Evolutionary conservation across 2,797 vertebrate genomes (phyloP).

Genomic region (Rhinella marina): DNA sequence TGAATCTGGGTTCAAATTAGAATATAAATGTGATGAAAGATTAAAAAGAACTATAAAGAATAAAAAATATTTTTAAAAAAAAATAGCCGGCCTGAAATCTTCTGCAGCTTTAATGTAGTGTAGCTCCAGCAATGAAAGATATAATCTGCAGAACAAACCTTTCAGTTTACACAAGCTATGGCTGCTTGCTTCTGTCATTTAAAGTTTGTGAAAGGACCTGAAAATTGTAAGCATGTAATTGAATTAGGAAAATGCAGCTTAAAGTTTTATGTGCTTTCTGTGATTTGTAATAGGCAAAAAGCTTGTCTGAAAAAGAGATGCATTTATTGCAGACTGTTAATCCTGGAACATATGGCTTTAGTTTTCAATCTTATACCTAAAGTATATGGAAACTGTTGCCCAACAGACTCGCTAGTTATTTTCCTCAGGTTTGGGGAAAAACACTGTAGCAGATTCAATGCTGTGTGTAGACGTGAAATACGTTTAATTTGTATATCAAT

Average conservation of each 20-base stretch:
- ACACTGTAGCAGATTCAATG: not conserved
- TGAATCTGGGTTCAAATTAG: not conserved
- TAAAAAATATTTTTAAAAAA: not conserved
- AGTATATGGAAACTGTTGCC: slow-evolving; percentile 58
- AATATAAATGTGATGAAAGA: not conserved
- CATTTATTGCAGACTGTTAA: slow-evolving; percentile 63
- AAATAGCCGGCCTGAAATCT: not conserved
- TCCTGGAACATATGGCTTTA: slow-evolving; percentile 61
- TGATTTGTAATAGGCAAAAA: slow-evolving; percentile 60
- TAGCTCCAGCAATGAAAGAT: not conserved
- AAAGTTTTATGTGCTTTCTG: slow-evolving; percentile 62
- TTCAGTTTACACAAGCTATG: slow-evolving; percentile 21
- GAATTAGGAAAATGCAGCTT: slow-evolving; percentile 64
- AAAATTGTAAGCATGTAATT: slow-evolving; percentile 60
- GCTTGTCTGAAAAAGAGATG: slow-evolving; percentile 60
- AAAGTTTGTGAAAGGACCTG: slow-evolving; percentile 44
- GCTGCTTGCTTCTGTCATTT: slow-evolving; percentile 41
- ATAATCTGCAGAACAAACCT: slow-evolving; percentile 15
- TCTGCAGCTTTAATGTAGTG: not conserved
- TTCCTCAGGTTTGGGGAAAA: slow-evolving; percentile 10
- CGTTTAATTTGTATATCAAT: not conserved
- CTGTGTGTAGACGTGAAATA: not conserved
- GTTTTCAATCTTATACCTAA: slow-evolving; percentile 55
- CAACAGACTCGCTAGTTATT: slow-evolving; percentile 47
- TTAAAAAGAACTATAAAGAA: not conserved